phyloP scores from a whole-genome alignment of 2,888 invertebrate species.

The Pseudeuparius sepicola region DNA sequence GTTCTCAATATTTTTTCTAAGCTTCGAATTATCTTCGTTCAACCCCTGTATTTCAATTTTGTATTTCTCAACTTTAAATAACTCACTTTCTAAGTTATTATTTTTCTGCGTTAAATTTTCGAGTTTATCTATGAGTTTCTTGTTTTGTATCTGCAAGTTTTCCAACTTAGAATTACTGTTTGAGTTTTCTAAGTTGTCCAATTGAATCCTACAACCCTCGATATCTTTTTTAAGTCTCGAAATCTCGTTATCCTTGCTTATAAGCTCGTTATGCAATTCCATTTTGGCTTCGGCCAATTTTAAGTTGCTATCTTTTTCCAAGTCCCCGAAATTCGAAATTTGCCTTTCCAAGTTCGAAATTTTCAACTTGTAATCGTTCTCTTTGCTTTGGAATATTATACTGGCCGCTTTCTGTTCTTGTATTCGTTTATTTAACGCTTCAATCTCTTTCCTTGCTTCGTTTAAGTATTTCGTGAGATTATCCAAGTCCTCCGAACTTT shows the following conservation, averaged over 20 bases:
- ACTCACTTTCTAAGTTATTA: slow-evolving; percentile 32
- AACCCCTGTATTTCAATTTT: slow-evolving; percentile 29
- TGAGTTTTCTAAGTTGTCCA: slow-evolving; percentile 20
- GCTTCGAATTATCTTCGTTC: slow-evolving; percentile 19
- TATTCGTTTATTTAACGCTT: slow-evolving; percentile 25
- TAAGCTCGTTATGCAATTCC: slow-evolving; percentile 37
- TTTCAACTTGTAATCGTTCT: slow-evolving; percentile 33
- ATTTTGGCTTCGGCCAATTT: slow-evolving; percentile 37
- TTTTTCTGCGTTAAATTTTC: slow-evolving; percentile 32
- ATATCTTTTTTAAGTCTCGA: slow-evolving; percentile 33
- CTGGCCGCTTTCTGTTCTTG: slow-evolving; percentile 37
- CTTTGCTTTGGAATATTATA: slow-evolving; percentile 39
- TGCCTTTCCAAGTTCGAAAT: slow-evolving; percentile 33
- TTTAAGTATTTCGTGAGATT: slow-evolving; percentile 33
- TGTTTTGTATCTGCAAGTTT: slow-evolving; percentile 35
- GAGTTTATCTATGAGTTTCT: slow-evolving; percentile 36
- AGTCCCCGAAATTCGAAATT: slow-evolving; percentile 27
- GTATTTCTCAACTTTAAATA: slow-evolving; percentile 33
- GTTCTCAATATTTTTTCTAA: slow-evolving; percentile 8
- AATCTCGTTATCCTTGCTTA: slow-evolving; percentile 36
- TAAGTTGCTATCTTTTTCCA: slow-evolving; percentile 36
- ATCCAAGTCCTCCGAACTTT: slow-evolving; percentile 26
- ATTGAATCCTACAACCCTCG: slow-evolving; percentile 29
- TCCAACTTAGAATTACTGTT: slow-evolving; percentile 29
- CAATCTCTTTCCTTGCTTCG: slow-evolving; percentile 33